Percentiles rank a stretch among this genome's conserved stretches.
Evolutionary conservation across 2,113 vertebrate genomes (phyloP).

Genomic region (Charadrius vociferus): DNA sequence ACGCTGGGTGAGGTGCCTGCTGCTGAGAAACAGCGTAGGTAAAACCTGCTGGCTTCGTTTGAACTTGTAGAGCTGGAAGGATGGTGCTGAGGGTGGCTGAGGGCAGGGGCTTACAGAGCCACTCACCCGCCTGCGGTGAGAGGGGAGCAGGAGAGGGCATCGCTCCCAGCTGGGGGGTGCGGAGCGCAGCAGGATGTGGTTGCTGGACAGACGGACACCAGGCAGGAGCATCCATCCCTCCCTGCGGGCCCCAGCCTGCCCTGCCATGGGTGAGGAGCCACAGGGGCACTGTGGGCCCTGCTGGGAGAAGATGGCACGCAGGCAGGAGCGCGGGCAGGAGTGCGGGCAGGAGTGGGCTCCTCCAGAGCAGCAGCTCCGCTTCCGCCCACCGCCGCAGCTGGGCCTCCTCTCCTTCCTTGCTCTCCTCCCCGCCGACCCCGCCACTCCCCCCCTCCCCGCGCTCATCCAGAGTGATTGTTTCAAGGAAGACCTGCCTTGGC

Average conservation of each 20-base stretch:
- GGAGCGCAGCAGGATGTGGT: fast-evolving
- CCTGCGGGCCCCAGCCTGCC: fast-evolving
- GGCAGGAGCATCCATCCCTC: neutral
- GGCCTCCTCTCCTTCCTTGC: constrained; percentile 17
- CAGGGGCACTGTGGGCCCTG: fast-evolving
- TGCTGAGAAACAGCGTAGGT: fast-evolving
- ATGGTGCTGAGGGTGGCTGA: neutral
- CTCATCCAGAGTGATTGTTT: constrained; percentile 51
- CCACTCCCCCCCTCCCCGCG: neutral
- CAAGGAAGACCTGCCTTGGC: constrained; percentile 65
- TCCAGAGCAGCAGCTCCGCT: neutral
- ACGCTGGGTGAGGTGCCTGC: neutral
- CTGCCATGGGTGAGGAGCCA: fast-evolving
- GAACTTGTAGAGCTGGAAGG: neutral
- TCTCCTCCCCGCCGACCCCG: neutral
- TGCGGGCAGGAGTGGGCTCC: neutral
- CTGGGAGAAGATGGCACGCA: neutral
- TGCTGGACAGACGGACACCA: neutral
- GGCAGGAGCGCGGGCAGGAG: neutral
- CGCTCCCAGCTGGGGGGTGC: no score
- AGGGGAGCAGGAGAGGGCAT: fast-evolving
- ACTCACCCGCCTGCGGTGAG: fast-evolving
- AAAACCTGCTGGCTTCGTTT: neutral
- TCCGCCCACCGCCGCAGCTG: neutral
- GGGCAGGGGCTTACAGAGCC: neutral